phyloP scores from a whole-genome alignment of 2,888 invertebrate species.

The Lamproptera curius region DNA sequence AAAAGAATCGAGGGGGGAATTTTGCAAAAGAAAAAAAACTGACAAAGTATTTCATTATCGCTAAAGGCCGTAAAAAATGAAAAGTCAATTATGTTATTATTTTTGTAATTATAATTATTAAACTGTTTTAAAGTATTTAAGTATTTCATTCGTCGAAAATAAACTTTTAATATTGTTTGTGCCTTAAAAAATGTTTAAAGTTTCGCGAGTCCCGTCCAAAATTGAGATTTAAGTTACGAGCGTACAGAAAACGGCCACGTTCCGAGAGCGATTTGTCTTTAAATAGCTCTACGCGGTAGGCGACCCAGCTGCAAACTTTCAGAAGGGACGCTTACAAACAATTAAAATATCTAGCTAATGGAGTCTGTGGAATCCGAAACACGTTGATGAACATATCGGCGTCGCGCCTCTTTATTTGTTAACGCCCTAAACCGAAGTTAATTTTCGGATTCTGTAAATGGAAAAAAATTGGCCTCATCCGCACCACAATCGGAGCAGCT shows the following conservation, averaged over 20 bases:
- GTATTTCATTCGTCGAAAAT: too few species aligned
- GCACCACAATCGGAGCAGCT: slow-evolving; percentile 46
- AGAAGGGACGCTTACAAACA: slow-evolving; percentile 57
- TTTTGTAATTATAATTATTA: too few species aligned
- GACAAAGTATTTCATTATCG: too few species aligned
- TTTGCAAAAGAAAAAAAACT: too few species aligned
- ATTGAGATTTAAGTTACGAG: slow-evolving; percentile 25
- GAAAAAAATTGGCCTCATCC: slow-evolving; percentile 40
- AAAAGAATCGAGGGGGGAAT: too few species aligned
- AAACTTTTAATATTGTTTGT: too few species aligned
- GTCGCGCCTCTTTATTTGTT: slow-evolving; percentile 57
- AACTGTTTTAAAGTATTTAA: too few species aligned
- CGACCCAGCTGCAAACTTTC: slow-evolving; percentile 69
- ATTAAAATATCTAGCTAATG: slow-evolving; percentile 77
- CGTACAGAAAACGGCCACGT: slow-evolving; percentile 49
- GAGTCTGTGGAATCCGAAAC: slow-evolving; percentile 64
- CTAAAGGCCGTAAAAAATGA: too few species aligned
- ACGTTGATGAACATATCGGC: slow-evolving; percentile 73
- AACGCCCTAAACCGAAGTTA: slow-evolving; percentile 27
- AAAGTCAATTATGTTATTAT: too few species aligned
- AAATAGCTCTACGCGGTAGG: slow-evolving; percentile 69
- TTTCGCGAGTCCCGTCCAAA: neutral
- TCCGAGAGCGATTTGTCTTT: slow-evolving; percentile 69
- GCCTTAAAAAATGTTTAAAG: slow-evolving; percentile 1
- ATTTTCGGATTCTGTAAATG: slow-evolving; percentile 37